Base-by-base conservation (phyloP, 2,888 invertebrate genomes). In the Agriopis leucophaearia region DNA sequence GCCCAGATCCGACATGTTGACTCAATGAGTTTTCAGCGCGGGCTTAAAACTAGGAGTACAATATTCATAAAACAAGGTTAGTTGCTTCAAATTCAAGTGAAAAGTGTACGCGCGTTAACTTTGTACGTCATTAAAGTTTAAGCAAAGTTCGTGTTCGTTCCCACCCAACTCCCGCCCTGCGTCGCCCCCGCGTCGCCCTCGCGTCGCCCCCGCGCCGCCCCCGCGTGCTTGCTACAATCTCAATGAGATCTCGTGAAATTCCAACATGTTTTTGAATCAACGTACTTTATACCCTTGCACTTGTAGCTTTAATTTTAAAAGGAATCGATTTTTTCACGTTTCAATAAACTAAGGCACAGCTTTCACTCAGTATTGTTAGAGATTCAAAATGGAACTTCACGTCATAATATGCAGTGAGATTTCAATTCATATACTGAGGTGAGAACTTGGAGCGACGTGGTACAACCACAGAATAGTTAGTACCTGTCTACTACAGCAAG, bases 61-160 rank as follows among this genome's bases (percentile, higher is more conserved):
- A 66, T 70, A 70, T 71, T 71, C 55, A 69, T 56, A 38, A 54
- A 63, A 73, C 57, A 56, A 42, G 63, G 65, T 62, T 62, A 58
- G 44, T 69, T 66, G 57, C 65, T 66, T 51, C 52, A 69, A 69
- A 63, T 67, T 65, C 62, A 64, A 69, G 67, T 69, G 64, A 64
- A 73, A 71, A 70, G 66, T 68, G 67, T 71, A 62, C 58, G 67
- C 56, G 62, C 64, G 66, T 65, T 73, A 72, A 72, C 67, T 75
- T 73, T 66, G 69, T 70, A 70, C 71, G 55, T 68, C 67, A 71
- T 75, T 71, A 73, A 74, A 74, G 68, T 74, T 72, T 73, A 63
- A 73, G 58, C 69, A 64, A 64, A 70, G 71, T 71, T 62, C 52
- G 66, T 71, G 71, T 67, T 66, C 60, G 42, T 45, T 10, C 54